Evolutionary conservation across 2,797 vertebrate species (phyloP).

Genomic region (Aeoliscus strigatus): DNA sequence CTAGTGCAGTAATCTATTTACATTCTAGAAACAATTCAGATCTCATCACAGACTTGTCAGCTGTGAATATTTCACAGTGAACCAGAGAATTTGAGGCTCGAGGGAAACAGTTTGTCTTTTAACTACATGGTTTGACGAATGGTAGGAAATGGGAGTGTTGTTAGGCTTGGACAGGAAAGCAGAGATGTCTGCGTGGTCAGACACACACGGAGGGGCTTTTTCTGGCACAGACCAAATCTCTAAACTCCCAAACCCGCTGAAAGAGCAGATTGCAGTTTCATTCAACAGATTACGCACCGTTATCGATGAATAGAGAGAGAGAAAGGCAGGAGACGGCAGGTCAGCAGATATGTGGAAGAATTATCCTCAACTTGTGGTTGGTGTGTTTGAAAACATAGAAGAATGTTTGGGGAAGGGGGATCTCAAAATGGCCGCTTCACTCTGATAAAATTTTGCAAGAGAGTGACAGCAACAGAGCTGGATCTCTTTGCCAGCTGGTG

Average conservation of each 20-base stretch:
- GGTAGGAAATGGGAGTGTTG: conserved; percentile 53
- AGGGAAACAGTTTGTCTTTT: no score
- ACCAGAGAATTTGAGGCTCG: no score
- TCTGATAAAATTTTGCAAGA: conserved; percentile 61
- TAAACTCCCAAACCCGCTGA: conserved; percentile 7
- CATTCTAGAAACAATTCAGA: no score
- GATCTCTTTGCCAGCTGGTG: conserved; percentile 46
- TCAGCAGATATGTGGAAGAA: no score
- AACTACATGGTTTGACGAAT: conserved; percentile 30
- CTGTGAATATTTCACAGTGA: no score
- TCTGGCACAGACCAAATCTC: conserved; percentile 17
- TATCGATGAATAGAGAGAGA: conserved; percentile 25
- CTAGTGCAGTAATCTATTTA: neutral
- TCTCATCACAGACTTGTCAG: no score
- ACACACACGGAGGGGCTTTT: no score
- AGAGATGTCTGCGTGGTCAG: conserved; percentile 24
- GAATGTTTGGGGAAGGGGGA: conserved; percentile 5
- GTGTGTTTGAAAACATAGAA: conserved; percentile 10
- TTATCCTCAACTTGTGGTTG: no score
- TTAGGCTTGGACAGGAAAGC: conserved; percentile 45
- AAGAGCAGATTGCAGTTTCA: conserved; percentile 16
- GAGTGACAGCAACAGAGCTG: conserved; percentile 52
- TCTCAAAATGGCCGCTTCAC: conserved; percentile 35
- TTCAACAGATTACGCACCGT: conserved; percentile 20
- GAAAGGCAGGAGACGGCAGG: conserved; percentile 17